Conservation (phyloP, 2,797 vertebrate genomes). For the Rhinogobio ventralis region DNA sequence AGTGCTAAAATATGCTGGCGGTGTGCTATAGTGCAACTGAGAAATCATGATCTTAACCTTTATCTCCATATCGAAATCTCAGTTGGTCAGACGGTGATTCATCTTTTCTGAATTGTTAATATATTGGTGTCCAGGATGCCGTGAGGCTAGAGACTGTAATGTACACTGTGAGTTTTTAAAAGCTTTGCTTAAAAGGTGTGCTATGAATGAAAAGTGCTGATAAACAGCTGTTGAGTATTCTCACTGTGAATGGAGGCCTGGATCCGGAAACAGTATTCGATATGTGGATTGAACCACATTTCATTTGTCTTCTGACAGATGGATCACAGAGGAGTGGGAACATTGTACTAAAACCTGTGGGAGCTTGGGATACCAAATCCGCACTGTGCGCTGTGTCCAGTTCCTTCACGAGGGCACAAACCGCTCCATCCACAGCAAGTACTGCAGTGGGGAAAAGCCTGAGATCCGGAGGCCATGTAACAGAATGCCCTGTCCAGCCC, state of each 20-base stretch:
- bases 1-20: background rate
- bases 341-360: slow-evolving; percentile 94
- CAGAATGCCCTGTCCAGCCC: slow-evolving; percentile 83
- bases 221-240: background rate
- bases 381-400: slow-evolving; percentile 90
- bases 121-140: background rate
- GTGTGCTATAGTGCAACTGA: background rate
- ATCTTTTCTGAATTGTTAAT: background rate
- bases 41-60: background rate
- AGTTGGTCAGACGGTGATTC: background rate
- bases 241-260: background rate
- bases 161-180: background rate
- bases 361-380: slow-evolving; percentile 90
- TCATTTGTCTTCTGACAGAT: slow-evolving; percentile 75
- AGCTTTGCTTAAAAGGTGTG: background rate
- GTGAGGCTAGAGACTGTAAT: background rate
- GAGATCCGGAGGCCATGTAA: slow-evolving; percentile 89
- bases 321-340: slow-evolving; percentile 93
- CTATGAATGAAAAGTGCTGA: background rate
- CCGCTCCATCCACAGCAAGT: slow-evolving; percentile 92
- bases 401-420: slow-evolving; percentile 84
- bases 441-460: slow-evolving; percentile 88
- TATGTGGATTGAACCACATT: background rate
- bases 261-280: background rate
- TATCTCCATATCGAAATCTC: background rate